phyloP scores from a whole-genome alignment of 64 coral and sea anemone species.

The Montipora sp. region DNA sequence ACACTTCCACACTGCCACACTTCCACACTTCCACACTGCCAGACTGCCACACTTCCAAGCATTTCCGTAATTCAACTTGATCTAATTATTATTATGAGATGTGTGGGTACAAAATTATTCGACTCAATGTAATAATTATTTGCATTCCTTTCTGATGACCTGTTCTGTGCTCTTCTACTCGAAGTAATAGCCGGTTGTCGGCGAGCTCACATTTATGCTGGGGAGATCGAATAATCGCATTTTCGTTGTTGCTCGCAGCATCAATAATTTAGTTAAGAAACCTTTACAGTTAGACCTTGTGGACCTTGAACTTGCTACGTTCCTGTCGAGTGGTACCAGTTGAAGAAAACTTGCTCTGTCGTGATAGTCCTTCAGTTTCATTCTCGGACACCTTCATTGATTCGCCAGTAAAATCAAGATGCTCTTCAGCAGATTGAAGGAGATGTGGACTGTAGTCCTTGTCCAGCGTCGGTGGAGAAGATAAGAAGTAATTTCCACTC shows the following conservation, averaged over 20 bases:
- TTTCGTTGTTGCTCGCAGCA: no score
- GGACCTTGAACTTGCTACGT: constrained; percentile 4
- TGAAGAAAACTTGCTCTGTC: constrained; percentile 14
- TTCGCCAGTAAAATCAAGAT: constrained; percentile 7
- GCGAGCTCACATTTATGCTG: no score
- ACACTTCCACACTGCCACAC: no score
- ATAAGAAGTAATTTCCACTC: background rate
- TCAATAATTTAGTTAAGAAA: background rate
- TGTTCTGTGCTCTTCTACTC: no score
- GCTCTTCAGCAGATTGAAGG: background rate
- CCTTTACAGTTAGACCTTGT: constrained; percentile 18
- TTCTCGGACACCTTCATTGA: constrained; percentile 17
- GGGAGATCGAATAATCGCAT: no score
- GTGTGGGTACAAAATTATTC: no score
- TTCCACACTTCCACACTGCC: no score
- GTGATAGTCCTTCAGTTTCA: constrained; percentile 14
- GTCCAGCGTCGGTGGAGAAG: background rate
- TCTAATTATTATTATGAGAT: no score
- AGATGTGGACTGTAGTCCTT: constrained; percentile 17
- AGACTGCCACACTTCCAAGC: background rate
- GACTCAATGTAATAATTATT: no score
- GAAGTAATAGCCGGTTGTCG: no score
- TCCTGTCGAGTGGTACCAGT: background rate
- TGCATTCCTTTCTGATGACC: no score
- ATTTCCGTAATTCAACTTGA: no score